A percentile compares a stretch with the other conserved stretches of the same genome.
Conservation (phyloP, 2,797 vertebrate species). For the Gymnodraco acuticeps region DNA sequence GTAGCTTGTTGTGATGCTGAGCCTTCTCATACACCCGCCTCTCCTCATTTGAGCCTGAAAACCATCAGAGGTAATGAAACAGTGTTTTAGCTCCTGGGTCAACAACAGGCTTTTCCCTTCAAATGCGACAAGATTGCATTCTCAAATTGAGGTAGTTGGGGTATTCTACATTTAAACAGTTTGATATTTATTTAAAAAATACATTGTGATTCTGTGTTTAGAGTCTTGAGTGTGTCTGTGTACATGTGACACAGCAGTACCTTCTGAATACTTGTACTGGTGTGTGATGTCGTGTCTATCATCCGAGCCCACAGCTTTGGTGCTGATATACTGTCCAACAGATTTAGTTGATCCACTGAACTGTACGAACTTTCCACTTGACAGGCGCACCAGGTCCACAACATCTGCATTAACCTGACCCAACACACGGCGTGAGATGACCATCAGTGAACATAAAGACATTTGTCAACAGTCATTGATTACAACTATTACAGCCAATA, state of each 20-base stretch:
- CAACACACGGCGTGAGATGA: neutral
- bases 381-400: conserved; percentile 81
- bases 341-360: conserved; percentile 70
- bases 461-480: neutral
- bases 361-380: conserved; percentile 70
- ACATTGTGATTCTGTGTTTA: neutral
- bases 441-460: conserved; percentile 1
- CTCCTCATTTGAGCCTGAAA: conserved; percentile 89
- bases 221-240: neutral
- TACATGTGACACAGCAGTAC: conserved; percentile 65
- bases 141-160: conserved; percentile 5
- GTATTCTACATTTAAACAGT: neutral
- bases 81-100: neutral
- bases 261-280: conserved; percentile 92
- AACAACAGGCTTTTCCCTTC: neutral
- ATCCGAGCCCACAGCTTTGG: conserved; percentile 89
- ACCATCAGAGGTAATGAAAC: neutral
- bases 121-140: neutral
- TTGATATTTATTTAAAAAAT: neutral
- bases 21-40: conserved; percentile 86
- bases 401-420: conserved; percentile 88
- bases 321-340: conserved; percentile 91
- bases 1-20: conserved; percentile 80
- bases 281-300: conserved; percentile 92
- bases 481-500: neutral